These are phyloP conservation scores for Danio kyathit DNA, from an alignment of 2,797 vertebrate species.

Conservation along the genomic window DNA sequence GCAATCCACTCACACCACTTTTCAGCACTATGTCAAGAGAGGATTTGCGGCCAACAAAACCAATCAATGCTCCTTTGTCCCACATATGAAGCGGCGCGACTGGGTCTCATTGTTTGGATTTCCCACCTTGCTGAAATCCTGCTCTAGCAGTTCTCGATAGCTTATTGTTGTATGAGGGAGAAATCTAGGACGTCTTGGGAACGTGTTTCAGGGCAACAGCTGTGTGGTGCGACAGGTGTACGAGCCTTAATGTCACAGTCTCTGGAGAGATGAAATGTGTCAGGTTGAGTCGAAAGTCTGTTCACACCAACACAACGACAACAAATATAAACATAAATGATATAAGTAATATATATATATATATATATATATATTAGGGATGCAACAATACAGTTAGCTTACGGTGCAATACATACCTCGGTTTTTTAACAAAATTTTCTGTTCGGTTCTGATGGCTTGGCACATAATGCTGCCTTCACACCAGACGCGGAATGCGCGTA, in stretches of 20 bases:
- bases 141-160: neutral
- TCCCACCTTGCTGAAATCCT: slow-evolving; percentile 16
- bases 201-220: slow-evolving; percentile 9
- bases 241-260: slow-evolving; percentile 37
- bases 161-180: neutral
- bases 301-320: too few species aligned
- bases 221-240: slow-evolving; percentile 38
- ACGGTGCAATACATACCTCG: too few species aligned
- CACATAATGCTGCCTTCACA: too few species aligned
- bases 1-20: slow-evolving; percentile 20
- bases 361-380: too few species aligned
- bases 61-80: slow-evolving; percentile 20
- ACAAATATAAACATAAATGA: too few species aligned
- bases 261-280: slow-evolving; percentile 41
- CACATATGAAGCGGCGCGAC: neutral
- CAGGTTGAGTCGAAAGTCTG: slow-evolving; percentile 3
- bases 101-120: slow-evolving; percentile 32
- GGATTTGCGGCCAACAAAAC: slow-evolving; percentile 5
- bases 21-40: slow-evolving; percentile 30
- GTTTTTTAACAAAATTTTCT: too few species aligned
- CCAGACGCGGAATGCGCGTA: too few species aligned
- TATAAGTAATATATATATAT: too few species aligned
- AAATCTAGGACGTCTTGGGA: slow-evolving; percentile 3
- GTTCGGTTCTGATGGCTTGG: too few species aligned
- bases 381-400: too few species aligned